These are phyloP conservation scores for Meles meles DNA, from an alignment of 2,113 vertebrate genomes.

Conservation along the genomic window DNA sequence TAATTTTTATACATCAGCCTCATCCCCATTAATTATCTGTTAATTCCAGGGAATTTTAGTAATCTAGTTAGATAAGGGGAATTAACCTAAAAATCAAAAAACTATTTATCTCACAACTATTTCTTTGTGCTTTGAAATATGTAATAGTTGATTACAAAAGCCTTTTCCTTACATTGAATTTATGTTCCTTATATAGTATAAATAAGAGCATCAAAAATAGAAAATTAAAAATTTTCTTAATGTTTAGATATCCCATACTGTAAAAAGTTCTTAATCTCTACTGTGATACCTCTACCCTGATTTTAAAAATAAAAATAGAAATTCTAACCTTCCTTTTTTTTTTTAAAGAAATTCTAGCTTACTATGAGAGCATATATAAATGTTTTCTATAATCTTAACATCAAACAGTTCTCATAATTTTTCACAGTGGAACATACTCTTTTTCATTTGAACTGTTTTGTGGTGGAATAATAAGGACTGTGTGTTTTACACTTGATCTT, in stretches of 20 bases:
- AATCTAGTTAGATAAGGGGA: neutral
- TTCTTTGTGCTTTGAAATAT: neutral
- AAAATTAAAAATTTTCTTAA: neutral
- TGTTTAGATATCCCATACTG: neutral
- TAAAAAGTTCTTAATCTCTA: neutral
- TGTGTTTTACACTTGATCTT: neutral
- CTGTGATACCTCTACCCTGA: neutral
- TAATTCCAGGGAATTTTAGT: neutral
- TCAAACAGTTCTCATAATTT: neutral
- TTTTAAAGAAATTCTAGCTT: neutral
- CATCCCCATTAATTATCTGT: neutral
- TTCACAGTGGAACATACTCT: neutral
- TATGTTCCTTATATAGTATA: neutral
- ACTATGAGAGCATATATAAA: neutral
- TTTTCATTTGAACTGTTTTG: neutral
- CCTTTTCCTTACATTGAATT: neutral
- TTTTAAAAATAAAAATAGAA: slow-evolving; percentile 29
- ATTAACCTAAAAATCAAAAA: neutral
- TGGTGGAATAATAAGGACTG: neutral
- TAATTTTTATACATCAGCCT: neutral
- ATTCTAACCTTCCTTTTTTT: neutral
- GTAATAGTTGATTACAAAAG: neutral
- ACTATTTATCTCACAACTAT: neutral
- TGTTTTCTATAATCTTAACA: neutral
- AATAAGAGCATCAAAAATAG: neutral